Evolutionary conservation across 1,140 invertebrate genomes (phyloP).

Genomic region (Hirudo medicinalis): DNA sequence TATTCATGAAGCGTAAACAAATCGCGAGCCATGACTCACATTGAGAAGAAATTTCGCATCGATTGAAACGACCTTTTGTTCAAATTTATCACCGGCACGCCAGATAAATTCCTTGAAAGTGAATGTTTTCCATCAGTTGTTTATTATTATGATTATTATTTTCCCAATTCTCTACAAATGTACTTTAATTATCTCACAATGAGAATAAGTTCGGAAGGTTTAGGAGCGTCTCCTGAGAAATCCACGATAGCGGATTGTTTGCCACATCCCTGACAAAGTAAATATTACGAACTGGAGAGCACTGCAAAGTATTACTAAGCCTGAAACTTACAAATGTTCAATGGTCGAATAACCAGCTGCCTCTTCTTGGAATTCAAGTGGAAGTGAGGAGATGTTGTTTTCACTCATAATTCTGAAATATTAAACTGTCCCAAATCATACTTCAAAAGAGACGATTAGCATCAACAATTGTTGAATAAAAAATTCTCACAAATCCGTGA

Average conservation of each 20-base stretch:
- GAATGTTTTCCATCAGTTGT: background rate
- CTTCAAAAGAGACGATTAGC: no score
- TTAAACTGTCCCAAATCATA: background rate
- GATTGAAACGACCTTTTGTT: slow-evolving; percentile 45
- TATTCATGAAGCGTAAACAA: background rate
- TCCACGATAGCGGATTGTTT: slow-evolving; percentile 27
- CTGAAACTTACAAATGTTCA: background rate
- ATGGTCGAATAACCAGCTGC: background rate
- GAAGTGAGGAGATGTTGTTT: background rate
- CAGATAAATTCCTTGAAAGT: slow-evolving; percentile 28
- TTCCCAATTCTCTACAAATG: background rate
- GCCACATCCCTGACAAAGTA: slow-evolving; percentile 16
- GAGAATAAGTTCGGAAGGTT: slow-evolving; percentile 18
- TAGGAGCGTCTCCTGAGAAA: slow-evolving; percentile 21
- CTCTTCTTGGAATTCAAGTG: background rate
- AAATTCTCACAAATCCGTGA: slow-evolving; percentile 24
- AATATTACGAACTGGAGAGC: slow-evolving; percentile 3
- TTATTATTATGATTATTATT: no score
- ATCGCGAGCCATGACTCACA: slow-evolving; percentile 21
- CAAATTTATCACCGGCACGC: slow-evolving; percentile 35
- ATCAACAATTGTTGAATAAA: no score
- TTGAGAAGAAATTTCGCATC: slow-evolving; percentile 35
- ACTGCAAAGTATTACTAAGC: background rate
- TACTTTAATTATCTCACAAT: slow-evolving; percentile 6
- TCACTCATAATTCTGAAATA: background rate